Evolutionary conservation across 2,888 invertebrate genomes (phyloP).

Genomic region (Girardia tigrina): DNA sequence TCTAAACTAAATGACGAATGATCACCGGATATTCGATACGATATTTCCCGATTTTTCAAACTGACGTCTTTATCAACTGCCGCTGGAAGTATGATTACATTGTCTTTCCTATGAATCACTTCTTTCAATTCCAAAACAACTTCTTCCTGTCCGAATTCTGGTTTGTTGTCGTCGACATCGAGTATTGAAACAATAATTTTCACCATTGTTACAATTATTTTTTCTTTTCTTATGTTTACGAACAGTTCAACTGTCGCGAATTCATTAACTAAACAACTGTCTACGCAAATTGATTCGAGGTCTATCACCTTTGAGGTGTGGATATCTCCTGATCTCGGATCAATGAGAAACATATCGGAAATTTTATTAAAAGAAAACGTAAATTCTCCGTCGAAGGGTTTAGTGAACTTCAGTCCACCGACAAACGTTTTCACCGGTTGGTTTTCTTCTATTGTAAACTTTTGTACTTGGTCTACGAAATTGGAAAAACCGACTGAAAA

Average conservation of each 20-base stretch:
- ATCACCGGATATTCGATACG: slow-evolving; percentile 1
- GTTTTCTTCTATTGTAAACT: neutral
- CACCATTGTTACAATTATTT: neutral
- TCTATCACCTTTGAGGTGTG: neutral
- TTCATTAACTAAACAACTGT: neutral
- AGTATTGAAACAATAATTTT: neutral
- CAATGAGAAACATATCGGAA: neutral
- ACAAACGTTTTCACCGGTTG: slow-evolving; percentile 1
- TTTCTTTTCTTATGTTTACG: neutral
- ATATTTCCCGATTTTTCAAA: neutral
- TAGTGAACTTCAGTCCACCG: neutral
- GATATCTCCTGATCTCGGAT: slow-evolving; percentile 5
- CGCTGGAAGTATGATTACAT: neutral
- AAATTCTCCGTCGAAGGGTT: neutral
- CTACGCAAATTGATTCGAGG: neutral
- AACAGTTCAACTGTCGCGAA: neutral
- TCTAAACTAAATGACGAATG: slow-evolving; percentile 1
- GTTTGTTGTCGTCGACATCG: slow-evolving; percentile 19
- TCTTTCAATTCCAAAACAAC: neutral
- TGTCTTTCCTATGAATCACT: neutral
- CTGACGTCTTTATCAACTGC: neutral
- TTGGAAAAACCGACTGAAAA: neutral
- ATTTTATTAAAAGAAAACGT: neutral
- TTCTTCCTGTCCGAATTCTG: neutral
- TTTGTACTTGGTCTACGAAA: neutral